A percentile compares a stretch with the other conserved stretches of the same genome.
These are phyloP conservation scores for Plectrocnemia conspersa DNA, from an alignment of 1,140 invertebrate species.

Conservation along the genomic window DNA sequence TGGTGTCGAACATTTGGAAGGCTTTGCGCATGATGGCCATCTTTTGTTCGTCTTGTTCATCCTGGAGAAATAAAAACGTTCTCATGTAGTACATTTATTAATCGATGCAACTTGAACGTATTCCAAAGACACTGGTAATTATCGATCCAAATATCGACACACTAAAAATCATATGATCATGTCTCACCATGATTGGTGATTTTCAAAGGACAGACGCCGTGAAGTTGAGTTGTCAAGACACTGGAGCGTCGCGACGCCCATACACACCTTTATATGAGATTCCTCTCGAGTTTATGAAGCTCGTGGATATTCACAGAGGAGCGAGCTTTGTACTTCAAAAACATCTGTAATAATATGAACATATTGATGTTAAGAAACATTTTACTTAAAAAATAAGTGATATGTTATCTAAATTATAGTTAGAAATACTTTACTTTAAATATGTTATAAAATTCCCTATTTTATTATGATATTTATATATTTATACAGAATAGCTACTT, in stretches of 20 bases:
- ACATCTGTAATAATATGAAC: no score
- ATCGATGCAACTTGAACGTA: neutral
- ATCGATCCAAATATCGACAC: no score
- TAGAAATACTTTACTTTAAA: no score
- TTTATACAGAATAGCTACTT: no score
- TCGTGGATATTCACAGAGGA: constrained; percentile 8
- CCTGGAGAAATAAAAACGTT: constrained; percentile 45
- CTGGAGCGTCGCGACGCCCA: constrained; percentile 18
- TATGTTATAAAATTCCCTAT: no score
- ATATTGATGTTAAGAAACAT: no score
- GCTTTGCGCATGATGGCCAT: constrained; percentile 85
- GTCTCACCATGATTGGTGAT: constrained; percentile 19
- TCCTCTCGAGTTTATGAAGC: constrained; percentile 12
- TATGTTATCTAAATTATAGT: no score
- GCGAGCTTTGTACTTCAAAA: no score
- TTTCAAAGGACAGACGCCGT: neutral
- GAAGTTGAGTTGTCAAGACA: constrained; percentile 19
- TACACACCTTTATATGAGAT: constrained; percentile 24
- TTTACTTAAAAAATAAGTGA: no score
- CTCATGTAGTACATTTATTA: neutral
- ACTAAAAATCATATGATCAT: no score
- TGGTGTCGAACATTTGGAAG: constrained; percentile 92
- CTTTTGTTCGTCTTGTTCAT: constrained; percentile 73
- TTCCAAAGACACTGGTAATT: no score
- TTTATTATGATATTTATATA: no score